These are phyloP conservation scores for Cardiocondyla obscurior DNA, from an alignment of 1,140 invertebrate species.

Conservation along the genomic window DNA sequence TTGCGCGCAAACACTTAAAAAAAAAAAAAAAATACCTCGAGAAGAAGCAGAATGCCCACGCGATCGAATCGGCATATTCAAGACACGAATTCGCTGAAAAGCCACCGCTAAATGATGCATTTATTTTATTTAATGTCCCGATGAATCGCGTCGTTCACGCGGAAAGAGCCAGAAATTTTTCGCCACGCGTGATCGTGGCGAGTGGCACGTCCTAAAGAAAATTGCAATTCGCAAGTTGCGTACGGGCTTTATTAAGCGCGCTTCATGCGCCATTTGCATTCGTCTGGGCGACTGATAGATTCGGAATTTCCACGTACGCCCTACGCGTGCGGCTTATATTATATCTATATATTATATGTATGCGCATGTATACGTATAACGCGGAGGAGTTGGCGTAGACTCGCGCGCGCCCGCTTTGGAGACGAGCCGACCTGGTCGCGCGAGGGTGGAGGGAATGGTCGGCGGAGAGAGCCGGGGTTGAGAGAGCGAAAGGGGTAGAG, in stretches of 20 bases:
- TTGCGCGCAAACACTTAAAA: not conserved
- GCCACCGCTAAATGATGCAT: slow-evolving; percentile 42
- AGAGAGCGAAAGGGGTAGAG: slow-evolving; percentile 52
- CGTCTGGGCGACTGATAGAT: slow-evolving; percentile 73
- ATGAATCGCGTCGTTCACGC: slow-evolving; percentile 49
- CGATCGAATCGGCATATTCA: slow-evolving; percentile 23
- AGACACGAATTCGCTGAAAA: slow-evolving; percentile 42
- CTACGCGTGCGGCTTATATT: slow-evolving; percentile 63
- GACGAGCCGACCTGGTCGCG: not conserved
- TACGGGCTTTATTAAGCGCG: slow-evolving; percentile 71
- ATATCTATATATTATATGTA: slow-evolving; percentile 32
- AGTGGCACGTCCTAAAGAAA: slow-evolving; percentile 69
- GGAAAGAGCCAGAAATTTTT: slow-evolving; percentile 48
- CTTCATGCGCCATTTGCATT: slow-evolving; percentile 72
- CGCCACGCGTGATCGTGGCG: slow-evolving; percentile 35
- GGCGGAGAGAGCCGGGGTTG: slow-evolving; percentile 1
- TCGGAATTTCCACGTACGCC: slow-evolving; percentile 71
- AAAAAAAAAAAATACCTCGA: not conserved
- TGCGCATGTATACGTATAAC: slow-evolving; percentile 35
- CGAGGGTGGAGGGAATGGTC: not conserved
- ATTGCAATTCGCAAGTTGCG: slow-evolving; percentile 70
- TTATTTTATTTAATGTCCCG: slow-evolving; percentile 57
- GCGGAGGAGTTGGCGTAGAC: slow-evolving; percentile 56
- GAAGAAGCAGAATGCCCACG: not conserved
- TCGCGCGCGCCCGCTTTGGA: slow-evolving; percentile 31